Evolutionary conservation across 2,888 invertebrate species (phyloP), one percentile per base, ranked within the genome.

Genomic region (Augiades crinisus): DNA sequence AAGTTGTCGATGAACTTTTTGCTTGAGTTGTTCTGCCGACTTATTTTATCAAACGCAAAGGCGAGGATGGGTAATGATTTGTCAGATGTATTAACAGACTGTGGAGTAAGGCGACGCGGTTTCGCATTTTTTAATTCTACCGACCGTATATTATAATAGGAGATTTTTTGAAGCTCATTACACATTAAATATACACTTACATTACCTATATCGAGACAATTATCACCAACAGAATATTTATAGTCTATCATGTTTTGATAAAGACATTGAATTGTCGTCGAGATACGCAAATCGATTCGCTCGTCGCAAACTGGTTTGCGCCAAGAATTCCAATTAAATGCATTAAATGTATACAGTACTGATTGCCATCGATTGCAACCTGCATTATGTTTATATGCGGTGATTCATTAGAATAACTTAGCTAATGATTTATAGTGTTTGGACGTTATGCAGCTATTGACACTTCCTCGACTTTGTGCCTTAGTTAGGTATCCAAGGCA

Each of bases 291-390:
- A 70, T 60, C 64, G 59, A 64, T 57, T 46, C 53, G 60, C 44
- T 52, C 45, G 57, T 59, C 58, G 61, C 56, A 59, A 63, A 71
- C 63, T 58, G 54, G 64, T 65, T 68, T 58, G 59, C 61, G 59
- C 55, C 56, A 59, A 63, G 73, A 75, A 75, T 72, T 71, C 59
- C 65, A 73, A 74, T 70, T 65, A 59, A 58, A 47, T 46, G 34
- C 19, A 53, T 50, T 58, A 31, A 57, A 55, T 53, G 59, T 54
- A 56, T 57, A 54, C 47, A 45, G 54, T 46, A 59, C 36, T 31
- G 54, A 56, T 56, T 56, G 55, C 52, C 53, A 44, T 49, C 40
- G 24, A 37, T 54, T 46, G 41, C 53, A 37, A 56, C 38, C 47
- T 54, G 37, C 31, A 43, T 53, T 43, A 43, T 52, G 49, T 37